These are phyloP conservation scores for Clunio marinus DNA, from an alignment of 2,888 invertebrate genomes.

Conservation along the genomic window DNA sequence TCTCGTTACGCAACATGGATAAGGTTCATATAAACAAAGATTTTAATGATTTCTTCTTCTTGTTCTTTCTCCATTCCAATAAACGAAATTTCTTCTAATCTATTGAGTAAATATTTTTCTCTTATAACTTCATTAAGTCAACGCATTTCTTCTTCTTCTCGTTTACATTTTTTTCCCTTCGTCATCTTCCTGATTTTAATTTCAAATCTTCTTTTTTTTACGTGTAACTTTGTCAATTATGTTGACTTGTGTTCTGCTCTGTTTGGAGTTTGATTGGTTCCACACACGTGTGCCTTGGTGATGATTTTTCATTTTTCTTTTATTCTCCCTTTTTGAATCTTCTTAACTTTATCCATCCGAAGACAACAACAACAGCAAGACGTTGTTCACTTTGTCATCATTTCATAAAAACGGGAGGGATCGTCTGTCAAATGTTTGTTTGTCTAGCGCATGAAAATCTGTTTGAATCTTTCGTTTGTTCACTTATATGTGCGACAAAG, in stretches of 20 bases:
- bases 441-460: constrained; percentile 4
- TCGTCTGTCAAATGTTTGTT: constrained; percentile 19
- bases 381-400: constrained; percentile 15
- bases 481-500: background rate
- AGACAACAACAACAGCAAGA: constrained; percentile 12
- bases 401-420: background rate
- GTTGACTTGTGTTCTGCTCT: background rate
- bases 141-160: constrained; percentile 11
- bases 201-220: background rate
- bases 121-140: background rate
- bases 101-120: constrained; percentile 15
- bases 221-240: constrained; percentile 8
- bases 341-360: too few species aligned
- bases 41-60: constrained; percentile 15
- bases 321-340: background rate
- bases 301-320: background rate
- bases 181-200: constrained; percentile 5
- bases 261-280: background rate
- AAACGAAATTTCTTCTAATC: constrained; percentile 15
- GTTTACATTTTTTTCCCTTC: too few species aligned
- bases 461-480: constrained; percentile 7
- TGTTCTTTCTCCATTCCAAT: too few species aligned
- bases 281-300: constrained; percentile 3
- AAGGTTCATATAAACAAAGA: too few species aligned
- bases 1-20: too few species aligned